phyloP scores from a whole-genome alignment of 1,140 invertebrate genomes.

The Plectus sambesii region DNA sequence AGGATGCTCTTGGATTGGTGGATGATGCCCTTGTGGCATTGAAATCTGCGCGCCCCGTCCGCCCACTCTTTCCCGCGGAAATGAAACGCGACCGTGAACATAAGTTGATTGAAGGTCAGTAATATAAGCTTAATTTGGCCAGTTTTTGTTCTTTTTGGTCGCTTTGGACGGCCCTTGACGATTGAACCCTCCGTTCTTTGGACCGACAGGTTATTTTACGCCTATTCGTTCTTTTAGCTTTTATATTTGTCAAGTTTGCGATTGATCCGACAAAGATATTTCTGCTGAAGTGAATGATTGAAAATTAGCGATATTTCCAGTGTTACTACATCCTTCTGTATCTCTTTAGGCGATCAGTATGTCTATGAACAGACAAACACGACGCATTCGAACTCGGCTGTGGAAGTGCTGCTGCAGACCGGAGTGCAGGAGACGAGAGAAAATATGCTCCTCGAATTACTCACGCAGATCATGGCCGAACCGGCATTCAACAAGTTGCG shows the following conservation, averaged over 20 bases:
- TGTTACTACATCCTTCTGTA: no score
- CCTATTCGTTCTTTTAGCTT: no score
- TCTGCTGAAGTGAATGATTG: no score
- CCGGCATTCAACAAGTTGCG: slow-evolving; percentile 78
- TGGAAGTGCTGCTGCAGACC: slow-evolving; percentile 75
- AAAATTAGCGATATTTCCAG: no score
- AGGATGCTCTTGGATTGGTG: slow-evolving; percentile 20
- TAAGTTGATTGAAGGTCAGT: slow-evolving; percentile 18
- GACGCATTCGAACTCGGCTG: slow-evolving; percentile 73
- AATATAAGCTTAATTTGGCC: no score
- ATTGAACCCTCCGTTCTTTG: no score
- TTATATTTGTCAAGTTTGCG: no score
- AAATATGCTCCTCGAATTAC: slow-evolving; percentile 73
- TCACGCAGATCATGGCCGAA: slow-evolving; percentile 75
- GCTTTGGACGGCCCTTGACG: no score
- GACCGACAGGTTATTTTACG: no score
- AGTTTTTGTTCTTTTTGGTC: no score
- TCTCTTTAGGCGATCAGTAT: slow-evolving; percentile 16
- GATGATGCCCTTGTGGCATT: slow-evolving; percentile 18
- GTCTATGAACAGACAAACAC: slow-evolving; percentile 53
- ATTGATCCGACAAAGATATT: no score
- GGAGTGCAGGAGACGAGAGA: slow-evolving; percentile 63
- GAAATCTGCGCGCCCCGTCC: slow-evolving; percentile 13
- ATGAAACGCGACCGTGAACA: slow-evolving; percentile 13
- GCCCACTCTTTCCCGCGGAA: slow-evolving; percentile 19